Evolutionary conservation across 2,888 invertebrate genomes (phyloP).

Genomic region (Cantharis flavilabris): DNA sequence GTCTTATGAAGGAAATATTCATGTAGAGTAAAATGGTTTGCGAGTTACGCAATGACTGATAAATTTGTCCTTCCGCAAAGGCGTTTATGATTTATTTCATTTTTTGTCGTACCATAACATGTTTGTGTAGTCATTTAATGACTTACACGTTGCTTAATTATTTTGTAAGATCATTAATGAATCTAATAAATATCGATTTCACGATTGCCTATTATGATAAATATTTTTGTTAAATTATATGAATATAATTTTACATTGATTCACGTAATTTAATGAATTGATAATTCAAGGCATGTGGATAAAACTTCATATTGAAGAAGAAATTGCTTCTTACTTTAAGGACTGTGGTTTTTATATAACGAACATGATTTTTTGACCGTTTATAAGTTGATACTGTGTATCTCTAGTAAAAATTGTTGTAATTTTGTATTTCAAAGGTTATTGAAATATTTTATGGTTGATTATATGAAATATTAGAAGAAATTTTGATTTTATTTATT

Average conservation of each 20-base stretch:
- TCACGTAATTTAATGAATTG: slow-evolving; percentile 8
- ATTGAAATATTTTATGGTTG: slow-evolving; percentile 16
- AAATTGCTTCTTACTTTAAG: slow-evolving; percentile 26
- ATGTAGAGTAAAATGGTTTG: background rate
- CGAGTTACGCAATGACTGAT: background rate
- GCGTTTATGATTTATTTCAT: background rate
- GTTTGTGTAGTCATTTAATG: slow-evolving; percentile 1
- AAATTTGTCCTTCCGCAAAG: background rate
- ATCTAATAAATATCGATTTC: slow-evolving; percentile 3
- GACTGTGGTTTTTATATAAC: slow-evolving; percentile 29
- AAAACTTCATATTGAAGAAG: slow-evolving; percentile 33
- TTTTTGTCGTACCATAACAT: background rate
- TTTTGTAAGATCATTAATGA: background rate
- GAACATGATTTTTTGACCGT: slow-evolving; percentile 29
- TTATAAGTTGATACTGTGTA: slow-evolving; percentile 57
- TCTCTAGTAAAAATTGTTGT: slow-evolving; percentile 58
- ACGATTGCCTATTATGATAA: background rate
- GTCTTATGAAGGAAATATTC: background rate
- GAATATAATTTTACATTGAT: background rate
- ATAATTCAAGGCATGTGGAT: slow-evolving; percentile 15
- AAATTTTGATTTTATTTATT: background rate
- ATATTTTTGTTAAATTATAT: background rate
- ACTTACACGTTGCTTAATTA: background rate
- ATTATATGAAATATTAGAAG: background rate
- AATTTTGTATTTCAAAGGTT: slow-evolving; percentile 48